Evolutionary conservation across 2,113 vertebrate genomes (phyloP), one percentile per base, ranked within the genome.

Genomic region (Nyctibius bracteatus): DNA sequence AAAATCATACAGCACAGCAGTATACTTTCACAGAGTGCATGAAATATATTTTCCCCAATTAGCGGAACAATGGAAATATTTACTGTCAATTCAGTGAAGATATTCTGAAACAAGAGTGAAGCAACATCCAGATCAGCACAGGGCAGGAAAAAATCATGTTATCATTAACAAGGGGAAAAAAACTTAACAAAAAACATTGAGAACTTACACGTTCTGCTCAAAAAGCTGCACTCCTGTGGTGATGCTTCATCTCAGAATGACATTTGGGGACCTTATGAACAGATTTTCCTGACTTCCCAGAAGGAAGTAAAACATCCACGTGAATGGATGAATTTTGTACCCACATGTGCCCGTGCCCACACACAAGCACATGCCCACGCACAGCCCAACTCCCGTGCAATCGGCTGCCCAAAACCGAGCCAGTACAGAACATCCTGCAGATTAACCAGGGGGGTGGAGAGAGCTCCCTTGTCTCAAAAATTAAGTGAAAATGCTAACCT

Each of bases 31-130:
- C 97, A 73, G 81, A 97, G 82, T 77, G 78, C 63, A 65, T 77
- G 95, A 96, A 97, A 93, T 94, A 88, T 82, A 95, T 92, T 95
- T 97, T 95, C 96, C 92, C 90, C 97, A 94, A 88, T 97, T 96
- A 97, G 59, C 1, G 0, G 79, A 95, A 94, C 88, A 96, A 96
- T 83, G 92, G 95, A 97, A 97, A 94, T 96, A 97, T 94, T 90
- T 91, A 94, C 79, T 66, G 73, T 94, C 86, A 86, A 77, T 78
- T 91, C 89, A 88, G 82, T 91, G 84, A 95, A 96, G 86, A 97
- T 81, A 94, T 96, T 88, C 91, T 93, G 88, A 67, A 90, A 77
- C 33, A 33, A 68, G 55, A 74, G 59, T 83, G 84, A 65, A 92
- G 88, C 66, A 95, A 95, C 91, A 96, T 79, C 88, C 91, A 96